Base-by-base conservation (phyloP, 64 coral and sea anemone genomes). In the Pachyseris speciosa region DNA sequence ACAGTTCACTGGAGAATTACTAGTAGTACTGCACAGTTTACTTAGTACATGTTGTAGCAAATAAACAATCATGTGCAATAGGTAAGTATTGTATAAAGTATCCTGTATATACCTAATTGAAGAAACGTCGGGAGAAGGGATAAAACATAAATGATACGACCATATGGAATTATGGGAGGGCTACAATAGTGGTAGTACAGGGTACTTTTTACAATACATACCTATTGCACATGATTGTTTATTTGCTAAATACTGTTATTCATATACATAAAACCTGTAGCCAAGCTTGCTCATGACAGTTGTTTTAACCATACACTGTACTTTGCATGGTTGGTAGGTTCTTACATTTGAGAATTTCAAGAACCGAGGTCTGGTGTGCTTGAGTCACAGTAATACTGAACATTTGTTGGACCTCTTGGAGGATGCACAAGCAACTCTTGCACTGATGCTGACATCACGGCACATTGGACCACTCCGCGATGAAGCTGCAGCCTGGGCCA, bases 291-390 rank as follows among this genome's bases (percentile, higher is more conserved):
- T n/a, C n/a, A n/a, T n/a, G n/a, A 45, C 4, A 45, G 11, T 4
- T 11, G 4, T 45, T 45, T 4, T 45, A 0, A 10, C 31, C 4
- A 3, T 0, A 30, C 7, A 50, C 24, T 76, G 9, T 30, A 13
- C 17, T 3, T 51, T 37, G n/a, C n/a, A n/a, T 19, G 19, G 22
- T 34, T 28, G 81, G 37, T 86, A 99, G 97, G 97, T 99, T 37
- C 58, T 99, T 31, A 84, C 81, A 33, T 99, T 99, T 87, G 97
- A 99, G 43, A 99, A 95, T 47, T 95, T 99, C 80, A 99, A 99
- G 57, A 95, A 99, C 80, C 78, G 97, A 44, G 94, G 93, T 72
- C 37, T 95, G 37, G 89, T 95, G 22, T 99, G 93, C 72, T 37
- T 99, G 58, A 86, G 97, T 70, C 94, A 99, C 86, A 89, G 90